A percentile compares a stretch with the other conserved stretches of the same genome.
Conservation (phyloP, 2,113 vertebrate species). For the Catharus minimus region DNA sequence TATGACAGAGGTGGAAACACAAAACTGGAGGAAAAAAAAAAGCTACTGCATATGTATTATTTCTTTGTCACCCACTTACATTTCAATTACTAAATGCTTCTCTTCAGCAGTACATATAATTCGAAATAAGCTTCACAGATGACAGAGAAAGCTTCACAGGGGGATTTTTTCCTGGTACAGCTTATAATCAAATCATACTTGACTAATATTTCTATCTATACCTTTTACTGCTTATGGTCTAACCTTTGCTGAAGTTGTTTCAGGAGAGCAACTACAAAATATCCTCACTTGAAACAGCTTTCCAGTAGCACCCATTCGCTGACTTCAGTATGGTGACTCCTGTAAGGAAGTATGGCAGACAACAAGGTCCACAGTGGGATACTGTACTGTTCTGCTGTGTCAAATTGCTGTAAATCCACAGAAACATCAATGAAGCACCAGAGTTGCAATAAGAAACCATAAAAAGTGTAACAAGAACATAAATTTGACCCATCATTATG, state of each 20-base stretch:
- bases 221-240: background rate
- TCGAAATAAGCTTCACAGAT: background rate
- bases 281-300: background rate
- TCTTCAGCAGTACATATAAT: background rate
- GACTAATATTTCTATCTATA: background rate
- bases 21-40: background rate
- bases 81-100: slow-evolving; percentile 4
- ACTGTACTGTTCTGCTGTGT: background rate
- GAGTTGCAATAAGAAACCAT: background rate
- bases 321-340: background rate
- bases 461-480: background rate
- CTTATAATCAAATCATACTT: background rate
- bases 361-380: background rate
- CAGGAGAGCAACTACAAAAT: background rate
- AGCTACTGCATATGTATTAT: background rate
- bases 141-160: background rate
- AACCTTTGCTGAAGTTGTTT: background rate
- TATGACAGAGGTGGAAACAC: background rate
- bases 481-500: background rate
- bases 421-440: background rate
- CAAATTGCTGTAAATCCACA: background rate
- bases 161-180: background rate
- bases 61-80: slow-evolving; percentile 13
- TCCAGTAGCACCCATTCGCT: background rate
- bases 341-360: background rate